Percentiles rank a stretch among this genome's conserved stretches.
Evolutionary conservation across 2,888 invertebrate genomes (phyloP).

Genomic region (Eupithecia abbreviata): DNA sequence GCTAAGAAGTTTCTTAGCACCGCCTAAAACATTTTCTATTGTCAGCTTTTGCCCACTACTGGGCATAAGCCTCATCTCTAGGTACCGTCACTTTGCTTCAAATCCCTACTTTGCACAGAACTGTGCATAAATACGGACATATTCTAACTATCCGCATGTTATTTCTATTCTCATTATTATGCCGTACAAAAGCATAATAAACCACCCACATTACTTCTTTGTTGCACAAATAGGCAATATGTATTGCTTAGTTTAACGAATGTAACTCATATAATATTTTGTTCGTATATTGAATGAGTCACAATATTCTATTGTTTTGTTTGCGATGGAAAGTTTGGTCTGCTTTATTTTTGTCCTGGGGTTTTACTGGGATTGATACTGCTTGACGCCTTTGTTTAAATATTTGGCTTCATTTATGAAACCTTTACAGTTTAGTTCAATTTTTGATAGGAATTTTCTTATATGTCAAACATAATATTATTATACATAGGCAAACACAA

Average conservation of each 20-base stretch:
- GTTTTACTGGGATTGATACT: not conserved
- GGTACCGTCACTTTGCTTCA: not conserved
- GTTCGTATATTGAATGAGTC: conserved; percentile 51
- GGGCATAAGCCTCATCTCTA: not conserved
- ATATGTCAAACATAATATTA: no score
- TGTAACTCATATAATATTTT: conserved; percentile 46
- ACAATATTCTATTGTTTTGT: conserved; percentile 51
- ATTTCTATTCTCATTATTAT: conserved; percentile 31
- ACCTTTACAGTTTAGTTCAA: not conserved
- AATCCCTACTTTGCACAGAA: not conserved
- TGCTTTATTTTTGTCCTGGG: conserved; percentile 21
- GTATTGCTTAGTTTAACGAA: conserved; percentile 47
- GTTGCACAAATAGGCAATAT: conserved; percentile 50
- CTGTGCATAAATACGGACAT: not conserved
- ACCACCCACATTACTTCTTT: conserved; percentile 38
- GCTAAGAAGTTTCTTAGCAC: not conserved
- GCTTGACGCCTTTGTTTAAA: not conserved
- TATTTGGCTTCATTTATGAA: not conserved
- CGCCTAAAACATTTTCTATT: not conserved
- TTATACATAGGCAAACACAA: no score
- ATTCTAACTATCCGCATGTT: conserved; percentile 8
- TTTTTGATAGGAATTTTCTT: no score
- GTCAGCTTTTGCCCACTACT: not conserved
- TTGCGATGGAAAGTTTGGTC: conserved; percentile 38
- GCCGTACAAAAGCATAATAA: conserved; percentile 39